Conservation (phyloP, 2,113 vertebrate genomes). For the Rhagologus leucostigma region DNA sequence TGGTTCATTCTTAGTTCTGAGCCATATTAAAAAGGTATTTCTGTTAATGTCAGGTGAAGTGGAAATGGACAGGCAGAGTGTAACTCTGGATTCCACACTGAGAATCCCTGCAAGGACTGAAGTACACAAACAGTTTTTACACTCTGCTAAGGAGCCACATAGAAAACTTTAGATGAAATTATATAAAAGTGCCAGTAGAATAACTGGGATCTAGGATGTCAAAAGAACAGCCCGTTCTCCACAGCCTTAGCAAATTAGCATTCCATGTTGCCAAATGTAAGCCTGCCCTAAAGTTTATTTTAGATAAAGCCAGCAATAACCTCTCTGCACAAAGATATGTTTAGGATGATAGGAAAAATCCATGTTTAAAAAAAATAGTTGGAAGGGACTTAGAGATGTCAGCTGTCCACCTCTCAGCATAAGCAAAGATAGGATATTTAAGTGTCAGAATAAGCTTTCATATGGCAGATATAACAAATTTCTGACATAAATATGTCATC, state of each 20-base stretch:
- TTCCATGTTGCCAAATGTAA: background rate
- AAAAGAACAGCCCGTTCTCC: background rate
- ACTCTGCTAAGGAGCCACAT: background rate
- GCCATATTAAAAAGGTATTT: background rate
- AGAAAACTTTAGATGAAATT: background rate
- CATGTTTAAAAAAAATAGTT: no score
- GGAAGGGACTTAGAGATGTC: background rate
- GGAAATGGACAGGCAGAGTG: background rate
- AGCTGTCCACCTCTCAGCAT: background rate
- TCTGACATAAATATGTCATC: fast-evolving
- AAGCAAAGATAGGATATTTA: background rate
- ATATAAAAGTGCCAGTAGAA: background rate
- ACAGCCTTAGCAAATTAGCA: background rate
- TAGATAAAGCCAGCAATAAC: background rate
- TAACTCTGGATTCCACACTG: background rate
- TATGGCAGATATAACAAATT: background rate
- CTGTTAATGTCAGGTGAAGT: background rate
- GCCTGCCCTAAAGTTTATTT: background rate
- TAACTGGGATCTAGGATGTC: background rate
- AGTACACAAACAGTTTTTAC: background rate
- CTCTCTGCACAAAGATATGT: background rate
- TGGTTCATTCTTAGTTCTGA: background rate
- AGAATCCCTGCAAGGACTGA: background rate
- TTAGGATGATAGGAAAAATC: background rate
- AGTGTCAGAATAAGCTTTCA: background rate